These are phyloP conservation scores for Epicampocera succincta DNA, from an alignment of 2,888 invertebrate species.

Conservation along the genomic window DNA sequence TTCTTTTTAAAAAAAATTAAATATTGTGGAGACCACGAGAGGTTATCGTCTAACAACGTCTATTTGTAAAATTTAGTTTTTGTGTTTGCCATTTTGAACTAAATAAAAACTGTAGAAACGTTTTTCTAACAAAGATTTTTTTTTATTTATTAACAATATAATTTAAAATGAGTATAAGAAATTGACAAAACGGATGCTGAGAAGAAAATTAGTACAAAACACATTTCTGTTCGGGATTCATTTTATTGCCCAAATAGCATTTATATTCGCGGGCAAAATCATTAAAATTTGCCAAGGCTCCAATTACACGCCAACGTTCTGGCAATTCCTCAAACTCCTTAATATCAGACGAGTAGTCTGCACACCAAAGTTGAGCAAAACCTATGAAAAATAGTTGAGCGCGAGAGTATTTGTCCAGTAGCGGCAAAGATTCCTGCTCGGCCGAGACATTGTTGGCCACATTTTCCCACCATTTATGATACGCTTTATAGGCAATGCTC, in stretches of 20 bases:
- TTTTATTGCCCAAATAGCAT: constrained; percentile 74
- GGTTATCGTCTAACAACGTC: constrained; percentile 51
- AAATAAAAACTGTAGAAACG: background rate
- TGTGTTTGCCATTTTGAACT: constrained; percentile 19
- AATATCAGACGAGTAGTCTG: constrained; percentile 74
- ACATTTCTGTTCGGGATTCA: constrained; percentile 78
- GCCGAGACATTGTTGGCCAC: constrained; percentile 72
- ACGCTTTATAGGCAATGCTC: constrained; percentile 77
- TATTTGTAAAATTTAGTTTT: constrained; percentile 41
- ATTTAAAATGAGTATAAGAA: background rate
- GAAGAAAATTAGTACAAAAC: constrained; percentile 73
- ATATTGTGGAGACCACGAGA: constrained; percentile 14
- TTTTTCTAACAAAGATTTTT: constrained; percentile 5
- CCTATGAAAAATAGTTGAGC: constrained; percentile 77
- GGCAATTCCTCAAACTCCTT: constrained; percentile 73
- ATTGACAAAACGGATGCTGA: constrained; percentile 15
- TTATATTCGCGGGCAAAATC: constrained; percentile 75
- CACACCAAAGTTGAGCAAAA: constrained; percentile 78
- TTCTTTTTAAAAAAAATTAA: constrained; percentile 40
- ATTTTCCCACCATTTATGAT: constrained; percentile 77
- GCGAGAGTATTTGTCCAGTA: constrained; percentile 74
- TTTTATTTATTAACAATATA: constrained; percentile 10
- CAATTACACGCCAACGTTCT: constrained; percentile 76
- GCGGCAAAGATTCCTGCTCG: constrained; percentile 74
- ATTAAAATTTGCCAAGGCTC: constrained; percentile 76